Percentiles rank a stretch among this genome's conserved stretches.
Evolutionary conservation across 1,140 invertebrate genomes (phyloP).

Genomic region (Drosophila parabipectinata): DNA sequence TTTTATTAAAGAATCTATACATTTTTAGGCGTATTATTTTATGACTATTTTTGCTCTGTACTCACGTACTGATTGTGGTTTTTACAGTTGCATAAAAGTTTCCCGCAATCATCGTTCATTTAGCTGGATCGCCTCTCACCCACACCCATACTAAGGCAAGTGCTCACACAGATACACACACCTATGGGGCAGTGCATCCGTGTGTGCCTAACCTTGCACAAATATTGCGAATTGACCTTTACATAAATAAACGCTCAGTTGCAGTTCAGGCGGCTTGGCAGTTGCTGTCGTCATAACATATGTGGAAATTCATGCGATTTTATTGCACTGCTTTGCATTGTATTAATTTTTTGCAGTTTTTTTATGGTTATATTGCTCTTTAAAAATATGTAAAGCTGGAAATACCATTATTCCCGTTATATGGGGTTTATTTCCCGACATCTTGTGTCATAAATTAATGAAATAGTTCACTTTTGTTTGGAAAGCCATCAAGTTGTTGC

Average conservation of each 20-base stretch:
- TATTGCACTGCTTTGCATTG: conserved; percentile 34
- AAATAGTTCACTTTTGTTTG: conserved; percentile 16
- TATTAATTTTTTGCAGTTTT: conserved; percentile 18
- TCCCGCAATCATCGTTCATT: conserved; percentile 39
- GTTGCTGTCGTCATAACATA: conserved; percentile 31
- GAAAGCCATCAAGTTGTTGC: conserved; percentile 34
- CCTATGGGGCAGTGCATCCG: neutral
- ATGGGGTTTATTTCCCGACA: neutral
- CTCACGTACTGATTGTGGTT: conserved; percentile 10
- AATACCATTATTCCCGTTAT: too few species aligned
- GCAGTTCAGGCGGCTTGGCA: conserved; percentile 5
- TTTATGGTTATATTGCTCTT: neutral
- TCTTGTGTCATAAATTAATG: conserved; percentile 42
- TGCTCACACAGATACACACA: neutral
- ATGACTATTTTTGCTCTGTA: conserved; percentile 9
- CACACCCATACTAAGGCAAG: neutral
- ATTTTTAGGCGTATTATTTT: neutral
- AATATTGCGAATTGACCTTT: conserved; percentile 80
- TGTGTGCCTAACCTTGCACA: conserved; percentile 73
- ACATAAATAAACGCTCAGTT: conserved; percentile 66
- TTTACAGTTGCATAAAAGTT: conserved; percentile 47
- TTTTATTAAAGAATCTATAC: too few species aligned
- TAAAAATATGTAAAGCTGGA: neutral
- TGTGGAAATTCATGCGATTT: conserved; percentile 59
- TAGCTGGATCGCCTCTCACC: conserved; percentile 30